phyloP scores from a whole-genome alignment of 2,888 invertebrate genomes.

The Ceratothoa steindachneri region DNA sequence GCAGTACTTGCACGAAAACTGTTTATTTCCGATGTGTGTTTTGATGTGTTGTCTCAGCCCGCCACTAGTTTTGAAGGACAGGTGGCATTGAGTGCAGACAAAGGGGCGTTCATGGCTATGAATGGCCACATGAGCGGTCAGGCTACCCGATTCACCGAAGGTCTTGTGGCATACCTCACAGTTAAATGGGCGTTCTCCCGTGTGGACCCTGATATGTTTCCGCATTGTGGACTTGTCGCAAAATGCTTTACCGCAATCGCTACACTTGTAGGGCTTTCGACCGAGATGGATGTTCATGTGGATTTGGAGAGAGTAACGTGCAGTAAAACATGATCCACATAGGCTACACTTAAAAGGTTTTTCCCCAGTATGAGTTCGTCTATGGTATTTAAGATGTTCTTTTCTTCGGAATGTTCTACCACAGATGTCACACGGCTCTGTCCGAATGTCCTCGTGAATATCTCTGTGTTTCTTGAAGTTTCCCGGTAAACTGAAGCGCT shows the following conservation, averaged over 20 bases:
- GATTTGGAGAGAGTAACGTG: slow-evolving; percentile 37
- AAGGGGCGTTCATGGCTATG: slow-evolving; percentile 32
- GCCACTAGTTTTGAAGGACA: slow-evolving; percentile 34
- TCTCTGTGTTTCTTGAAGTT: slow-evolving; percentile 41
- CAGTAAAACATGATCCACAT: slow-evolving; percentile 38
- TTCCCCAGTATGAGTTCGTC: slow-evolving; percentile 37
- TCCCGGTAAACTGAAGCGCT: slow-evolving; percentile 39
- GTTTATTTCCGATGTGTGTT: slow-evolving; percentile 32
- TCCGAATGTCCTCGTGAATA: slow-evolving; percentile 35
- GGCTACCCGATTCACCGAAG: slow-evolving; percentile 35
- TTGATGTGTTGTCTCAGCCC: slow-evolving; percentile 37
- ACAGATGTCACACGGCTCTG: slow-evolving; percentile 34
- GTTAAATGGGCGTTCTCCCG: slow-evolving; percentile 31
- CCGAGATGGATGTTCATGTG: slow-evolving; percentile 42
- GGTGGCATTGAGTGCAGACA: slow-evolving; percentile 25
- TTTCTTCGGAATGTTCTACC: slow-evolving; percentile 36
- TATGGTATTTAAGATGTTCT: slow-evolving; percentile 38
- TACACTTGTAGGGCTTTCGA: slow-evolving; percentile 35
- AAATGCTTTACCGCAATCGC: slow-evolving; percentile 35
- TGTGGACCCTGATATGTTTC: slow-evolving; percentile 34
- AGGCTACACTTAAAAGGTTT: slow-evolving; percentile 30
- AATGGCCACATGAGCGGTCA: slow-evolving; percentile 33
- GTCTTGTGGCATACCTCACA: slow-evolving; percentile 28
- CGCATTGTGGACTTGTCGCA: slow-evolving; percentile 41
- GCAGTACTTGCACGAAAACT: slow-evolving; percentile 33